These are phyloP conservation scores for Ibidorhyncha struthersii DNA, from an alignment of 2,113 vertebrate genomes.

Conservation along the genomic window DNA sequence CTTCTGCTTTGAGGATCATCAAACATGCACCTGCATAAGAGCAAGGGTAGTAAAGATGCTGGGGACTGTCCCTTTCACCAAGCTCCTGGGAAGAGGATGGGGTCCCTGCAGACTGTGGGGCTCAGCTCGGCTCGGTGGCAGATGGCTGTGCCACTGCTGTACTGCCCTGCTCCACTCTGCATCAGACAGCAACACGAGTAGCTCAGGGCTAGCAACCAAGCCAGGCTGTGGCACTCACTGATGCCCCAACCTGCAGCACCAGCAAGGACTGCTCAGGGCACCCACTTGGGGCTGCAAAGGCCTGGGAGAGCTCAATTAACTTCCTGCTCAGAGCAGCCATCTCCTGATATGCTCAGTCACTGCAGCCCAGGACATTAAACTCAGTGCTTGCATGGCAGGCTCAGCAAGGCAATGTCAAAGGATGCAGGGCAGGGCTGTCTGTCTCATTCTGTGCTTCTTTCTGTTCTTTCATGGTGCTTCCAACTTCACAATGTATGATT, in stretches of 20 bases:
- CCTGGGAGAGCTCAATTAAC: neutral
- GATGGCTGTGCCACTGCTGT: neutral
- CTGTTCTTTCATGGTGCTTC: neutral
- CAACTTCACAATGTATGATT: neutral
- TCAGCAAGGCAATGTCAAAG: neutral
- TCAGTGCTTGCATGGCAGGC: fast-evolving
- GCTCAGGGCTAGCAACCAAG: neutral
- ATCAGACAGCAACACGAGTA: fast-evolving
- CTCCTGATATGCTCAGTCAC: neutral
- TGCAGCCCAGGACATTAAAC: neutral
- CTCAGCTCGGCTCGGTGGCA: neutral
- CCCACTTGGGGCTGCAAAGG: neutral
- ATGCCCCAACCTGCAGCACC: neutral
- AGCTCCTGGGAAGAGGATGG: neutral
- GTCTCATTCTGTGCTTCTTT: neutral
- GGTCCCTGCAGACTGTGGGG: neutral
- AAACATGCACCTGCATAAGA: neutral
- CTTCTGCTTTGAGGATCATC: neutral
- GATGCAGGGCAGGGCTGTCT: fast-evolving
- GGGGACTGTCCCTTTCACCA: neutral
- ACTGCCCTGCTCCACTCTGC: neutral
- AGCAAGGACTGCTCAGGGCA: neutral
- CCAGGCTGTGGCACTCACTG: neutral
- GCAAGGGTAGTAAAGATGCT: neutral
- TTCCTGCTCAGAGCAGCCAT: neutral